Evolutionary conservation across 2,797 vertebrate genomes (phyloP), one percentile per base, ranked within the genome.

Genomic region (Triplophysa yarkandensis): DNA sequence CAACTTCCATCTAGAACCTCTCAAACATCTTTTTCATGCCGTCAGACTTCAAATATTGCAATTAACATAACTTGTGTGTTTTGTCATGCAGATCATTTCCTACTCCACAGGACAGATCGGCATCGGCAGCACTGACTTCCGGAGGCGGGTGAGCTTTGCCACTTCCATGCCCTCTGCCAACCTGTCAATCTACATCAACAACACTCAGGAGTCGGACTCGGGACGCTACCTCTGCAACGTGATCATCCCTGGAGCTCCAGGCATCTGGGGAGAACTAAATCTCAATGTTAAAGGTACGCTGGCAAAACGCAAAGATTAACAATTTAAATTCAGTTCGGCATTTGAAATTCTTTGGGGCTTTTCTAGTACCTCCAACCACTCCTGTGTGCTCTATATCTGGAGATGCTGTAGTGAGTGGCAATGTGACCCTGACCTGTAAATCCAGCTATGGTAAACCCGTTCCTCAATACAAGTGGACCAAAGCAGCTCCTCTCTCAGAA

Each of bases 381-480:
- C 92, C 93, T 5, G 88, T 85, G 21, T 96, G 95, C 80, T 84
- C 72, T 17, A 82, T 95, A 77, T 82, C 82, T 1, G 94, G 94
- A 6, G 83, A 83, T 41, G 86, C 93, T 1, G 89, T 89, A 13
- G 78, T 92, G 68, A 92, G 89, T 14, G 89, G 90, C 41, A 94
- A 95, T 0, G 89, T 95, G 79, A 96, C 94, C 9, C 84, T 95
- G 85, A 93, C 83, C 86, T 96, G 95, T 74, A 86, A 86, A 68
- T 95, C 95, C 48, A 84, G 85, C 21, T 80, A 89, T 17, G 95
- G 95, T 32, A 95, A 95, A 71, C 95, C 95, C 0, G 6, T 68
- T n/a, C 94, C 94, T 32, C 89, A 85, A 39, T 96, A 96, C 86
- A 92, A 89, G 65, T 96, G 95, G 95, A 92, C 91, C 81, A 93